Evolutionary conservation across 2,113 vertebrate genomes (phyloP).

Genomic region (Laticauda laticaudata): DNA sequence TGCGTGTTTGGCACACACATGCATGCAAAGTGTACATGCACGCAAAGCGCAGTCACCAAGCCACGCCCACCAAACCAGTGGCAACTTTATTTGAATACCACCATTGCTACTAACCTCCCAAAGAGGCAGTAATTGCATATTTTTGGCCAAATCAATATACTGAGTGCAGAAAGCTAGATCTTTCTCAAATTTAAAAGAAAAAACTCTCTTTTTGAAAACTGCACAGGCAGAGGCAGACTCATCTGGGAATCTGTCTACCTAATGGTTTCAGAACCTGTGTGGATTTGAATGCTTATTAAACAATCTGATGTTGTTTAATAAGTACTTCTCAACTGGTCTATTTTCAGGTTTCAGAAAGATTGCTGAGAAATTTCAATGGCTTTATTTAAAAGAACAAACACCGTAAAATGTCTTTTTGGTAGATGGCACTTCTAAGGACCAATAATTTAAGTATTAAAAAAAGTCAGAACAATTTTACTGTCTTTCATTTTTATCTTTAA

Average conservation of each 20-base stretch:
- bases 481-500: neutral
- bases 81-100: too few species aligned
- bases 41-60: too few species aligned
- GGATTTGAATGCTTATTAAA: neutral
- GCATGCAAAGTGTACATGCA: too few species aligned
- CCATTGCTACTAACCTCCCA: neutral
- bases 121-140: neutral
- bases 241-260: neutral
- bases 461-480: neutral
- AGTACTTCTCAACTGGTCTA: neutral
- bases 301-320: neutral
- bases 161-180: neutral
- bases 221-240: neutral
- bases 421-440: neutral
- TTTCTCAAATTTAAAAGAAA: neutral
- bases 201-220: neutral
- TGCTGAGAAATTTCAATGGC: neutral
- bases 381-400: neutral
- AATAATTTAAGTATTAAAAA: neutral
- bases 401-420: neutral
- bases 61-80: too few species aligned
- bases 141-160: neutral
- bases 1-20: too few species aligned
- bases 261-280: neutral
- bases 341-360: neutral